Conservation (phyloP, 1,140 invertebrate genomes). For the Drosophila nannoptera region DNA sequence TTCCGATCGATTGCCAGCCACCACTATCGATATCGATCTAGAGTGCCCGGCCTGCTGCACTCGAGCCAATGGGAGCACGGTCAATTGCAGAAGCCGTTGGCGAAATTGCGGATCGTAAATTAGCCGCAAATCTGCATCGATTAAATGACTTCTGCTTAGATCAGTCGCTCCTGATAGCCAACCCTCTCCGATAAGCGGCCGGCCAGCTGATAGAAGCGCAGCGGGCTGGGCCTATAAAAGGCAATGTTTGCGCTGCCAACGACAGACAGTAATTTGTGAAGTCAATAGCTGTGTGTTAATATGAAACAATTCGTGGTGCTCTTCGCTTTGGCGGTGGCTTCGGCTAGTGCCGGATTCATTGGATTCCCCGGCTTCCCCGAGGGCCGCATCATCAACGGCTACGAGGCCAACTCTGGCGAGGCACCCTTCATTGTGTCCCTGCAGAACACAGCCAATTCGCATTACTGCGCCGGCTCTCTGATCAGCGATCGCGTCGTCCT, state of each 20-base stretch:
- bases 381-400: conserved; percentile 78
- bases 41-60: conserved; percentile 16
- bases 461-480: conserved; percentile 61
- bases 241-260: background rate
- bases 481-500: conserved; percentile 23
- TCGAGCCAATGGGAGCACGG: conserved; percentile 31
- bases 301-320: conserved; percentile 68
- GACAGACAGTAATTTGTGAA: conserved; percentile 26
- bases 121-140: conserved; percentile 11
- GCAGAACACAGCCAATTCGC: conserved; percentile 27
- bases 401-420: conserved; percentile 52
- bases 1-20: conserved; percentile 2
- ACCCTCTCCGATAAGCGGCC: conserved; percentile 20
- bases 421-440: conserved; percentile 75
- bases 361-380: conserved; percentile 56
- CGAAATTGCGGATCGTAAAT: conserved; percentile 53
- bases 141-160: conserved; percentile 10
- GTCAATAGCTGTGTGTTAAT: conserved; percentile 13
- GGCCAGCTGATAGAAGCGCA: background rate
- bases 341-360: conserved; percentile 40
- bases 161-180: conserved; percentile 38
- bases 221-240: conserved; percentile 46
- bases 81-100: background rate
- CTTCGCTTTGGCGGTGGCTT: conserved; percentile 53
- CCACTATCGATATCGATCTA: conserved; percentile 33